These are phyloP conservation scores for Epirrita christyi DNA, from an alignment of 2,888 invertebrate genomes.

Conservation along the genomic window DNA sequence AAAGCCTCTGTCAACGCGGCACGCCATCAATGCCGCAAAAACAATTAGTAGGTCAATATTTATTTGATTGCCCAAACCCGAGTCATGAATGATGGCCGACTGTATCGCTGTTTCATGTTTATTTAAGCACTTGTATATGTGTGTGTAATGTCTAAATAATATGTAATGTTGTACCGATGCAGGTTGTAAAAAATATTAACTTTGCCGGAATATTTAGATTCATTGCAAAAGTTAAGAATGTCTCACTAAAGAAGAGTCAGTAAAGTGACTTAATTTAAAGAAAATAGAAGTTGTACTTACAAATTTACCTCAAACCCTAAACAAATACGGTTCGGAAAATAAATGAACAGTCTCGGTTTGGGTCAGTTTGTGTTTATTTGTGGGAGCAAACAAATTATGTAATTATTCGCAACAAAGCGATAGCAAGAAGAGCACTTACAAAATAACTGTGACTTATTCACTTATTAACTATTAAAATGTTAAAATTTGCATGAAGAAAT, in stretches of 20 bases:
- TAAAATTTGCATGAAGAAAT: neutral
- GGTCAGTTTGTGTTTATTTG: slow-evolving; percentile 31
- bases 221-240: neutral
- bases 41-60: slow-evolving; percentile 83
- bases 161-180: neutral
- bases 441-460: neutral
- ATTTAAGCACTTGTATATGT: slow-evolving; percentile 1
- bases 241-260: neutral
- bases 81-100: slow-evolving; percentile 64
- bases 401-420: slow-evolving; percentile 13
- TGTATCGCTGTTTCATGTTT: slow-evolving; percentile 47
- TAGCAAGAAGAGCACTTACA: slow-evolving; percentile 17
- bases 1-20: slow-evolving; percentile 75
- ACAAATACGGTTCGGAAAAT: slow-evolving; percentile 45
- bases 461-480: no score
- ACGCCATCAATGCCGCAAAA: slow-evolving; percentile 77
- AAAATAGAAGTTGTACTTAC: slow-evolving; percentile 9
- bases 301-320: slow-evolving; percentile 40
- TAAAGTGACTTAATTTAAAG: neutral
- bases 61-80: slow-evolving; percentile 73
- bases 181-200: neutral
- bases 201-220: neutral
- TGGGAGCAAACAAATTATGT: slow-evolving; percentile 21
- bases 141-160: neutral
- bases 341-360: slow-evolving; percentile 47